A percentile compares a stretch with the other conserved stretches of the same genome.
phyloP scores from a whole-genome alignment of 53 echinoderm and acorn worm species.

The Paracentrotus lividus region DNA sequence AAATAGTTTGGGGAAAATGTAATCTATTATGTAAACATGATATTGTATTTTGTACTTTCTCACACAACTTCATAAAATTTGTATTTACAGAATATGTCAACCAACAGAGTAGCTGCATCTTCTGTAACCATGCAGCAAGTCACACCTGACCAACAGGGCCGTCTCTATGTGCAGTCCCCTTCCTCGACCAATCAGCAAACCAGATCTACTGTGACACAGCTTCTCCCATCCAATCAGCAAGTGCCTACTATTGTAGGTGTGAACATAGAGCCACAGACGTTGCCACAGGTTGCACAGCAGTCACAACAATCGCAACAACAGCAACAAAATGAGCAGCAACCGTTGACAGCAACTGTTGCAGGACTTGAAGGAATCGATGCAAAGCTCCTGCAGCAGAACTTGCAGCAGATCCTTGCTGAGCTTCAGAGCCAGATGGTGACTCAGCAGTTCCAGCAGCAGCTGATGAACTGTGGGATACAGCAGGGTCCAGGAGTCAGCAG shows the following conservation, averaged over 20 bases:
- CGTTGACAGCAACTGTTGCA: slow-evolving; percentile 51
- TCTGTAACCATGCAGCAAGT: neutral
- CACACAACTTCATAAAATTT: neutral
- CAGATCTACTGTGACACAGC: neutral
- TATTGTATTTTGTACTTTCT: neutral
- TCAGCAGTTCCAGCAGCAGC: slow-evolving; percentile 75
- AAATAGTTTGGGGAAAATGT: too few species aligned
- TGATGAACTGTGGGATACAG: slow-evolving; percentile 69
- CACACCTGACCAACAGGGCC: neutral
- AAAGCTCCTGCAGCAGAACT: slow-evolving; percentile 57
- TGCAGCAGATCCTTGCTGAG: slow-evolving; percentile 52
- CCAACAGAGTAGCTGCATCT: neutral
- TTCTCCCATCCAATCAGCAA: slow-evolving; percentile 27
- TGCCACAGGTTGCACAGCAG: slow-evolving; percentile 56
- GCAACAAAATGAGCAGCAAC: slow-evolving; percentile 46
- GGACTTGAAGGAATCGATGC: slow-evolving; percentile 47
- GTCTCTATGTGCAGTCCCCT: neutral
- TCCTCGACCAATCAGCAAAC: slow-evolving; percentile 19
- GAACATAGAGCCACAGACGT: slow-evolving; percentile 66
- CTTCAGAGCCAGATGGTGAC: slow-evolving; percentile 70
- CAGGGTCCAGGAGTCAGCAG: slow-evolving; percentile 42
- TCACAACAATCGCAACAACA: slow-evolving; percentile 65
- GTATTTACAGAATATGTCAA: slow-evolving; percentile 38
- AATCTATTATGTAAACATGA: too few species aligned
- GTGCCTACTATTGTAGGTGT: slow-evolving; percentile 41